Conservation (phyloP, 35 echinoderm and acorn worm species). For the Apostichopus japonicus region DNA sequence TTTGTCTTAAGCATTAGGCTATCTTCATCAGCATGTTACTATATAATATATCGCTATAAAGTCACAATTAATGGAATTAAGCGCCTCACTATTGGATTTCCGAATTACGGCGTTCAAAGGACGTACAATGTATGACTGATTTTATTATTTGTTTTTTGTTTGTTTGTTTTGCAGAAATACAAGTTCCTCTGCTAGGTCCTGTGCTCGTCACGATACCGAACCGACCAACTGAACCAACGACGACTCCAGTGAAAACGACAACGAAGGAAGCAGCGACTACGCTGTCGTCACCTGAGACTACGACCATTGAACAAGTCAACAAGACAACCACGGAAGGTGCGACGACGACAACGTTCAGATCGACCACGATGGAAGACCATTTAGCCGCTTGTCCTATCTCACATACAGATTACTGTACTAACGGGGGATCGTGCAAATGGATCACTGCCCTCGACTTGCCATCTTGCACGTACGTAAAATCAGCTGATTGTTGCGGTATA, state of each 20-base stretch:
- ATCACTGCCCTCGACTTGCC: constrained; percentile 39
- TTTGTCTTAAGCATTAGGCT: no score
- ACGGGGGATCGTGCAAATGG: constrained; percentile 74
- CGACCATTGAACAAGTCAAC: not conserved
- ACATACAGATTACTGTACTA: constrained; percentile 68
- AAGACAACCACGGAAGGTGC: not conserved
- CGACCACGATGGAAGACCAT: constrained; percentile 3
- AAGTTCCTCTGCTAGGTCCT: not conserved
- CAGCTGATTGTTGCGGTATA: no score
- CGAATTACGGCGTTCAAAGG: no score
- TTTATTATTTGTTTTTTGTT: not conserved
- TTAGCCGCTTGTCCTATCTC: not conserved
- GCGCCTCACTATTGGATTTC: not conserved
- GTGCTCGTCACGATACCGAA: not conserved
- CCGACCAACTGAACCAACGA: no score
- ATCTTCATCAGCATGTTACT: no score
- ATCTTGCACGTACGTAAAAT: constrained; percentile 66
- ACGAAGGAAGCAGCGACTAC: not conserved
- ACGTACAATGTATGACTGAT: not conserved
- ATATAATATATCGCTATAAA: no score
- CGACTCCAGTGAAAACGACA: not conserved
- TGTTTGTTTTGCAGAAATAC: not conserved
- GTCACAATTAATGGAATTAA: no score
- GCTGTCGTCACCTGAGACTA: not conserved
- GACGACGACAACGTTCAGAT: not conserved